Base-by-base conservation (phyloP, 53 echinoderm and acorn worm species). In the Paelopatides confundens region DNA sequence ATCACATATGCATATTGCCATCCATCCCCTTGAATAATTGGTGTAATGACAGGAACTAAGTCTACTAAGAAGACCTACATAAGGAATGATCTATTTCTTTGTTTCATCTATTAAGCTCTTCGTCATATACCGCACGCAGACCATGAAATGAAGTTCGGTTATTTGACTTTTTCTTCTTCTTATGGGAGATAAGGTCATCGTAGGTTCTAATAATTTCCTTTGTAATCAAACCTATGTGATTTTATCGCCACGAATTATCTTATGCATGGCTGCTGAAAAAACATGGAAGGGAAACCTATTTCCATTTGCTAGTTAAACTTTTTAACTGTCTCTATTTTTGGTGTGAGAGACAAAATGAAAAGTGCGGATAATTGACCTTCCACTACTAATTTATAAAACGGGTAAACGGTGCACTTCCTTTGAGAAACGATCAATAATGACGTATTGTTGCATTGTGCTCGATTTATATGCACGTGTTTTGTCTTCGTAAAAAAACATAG, bases 201-300 rank as follows among this genome's bases (percentile, higher is more conserved):
- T 58, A 58, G 58, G 58, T n/a, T 15, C 58, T 58, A 58, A 58
- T 58, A 58, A 58, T 58, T 58, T 58, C 58, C 58, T 58, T 58
- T n/a, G 6, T 23, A 58, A 58, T 58, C n/a, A 21, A 58, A 58
- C 58, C 58, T 58, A 6, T 23, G 58, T 21, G 58, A 58, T 58
- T 26, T 58, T 58, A 58, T 58, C 58, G 21, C 24, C n/a, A 58
- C 21, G 21, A 58, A 58, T 58, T 15, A 58, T 23, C 58, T 58
- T 58, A 58, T 23, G 58, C 58, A 58, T 58, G 58, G 58, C 24
- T 23, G 58, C n/a, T 58, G 58, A 58, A 21, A 58, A 58, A 58
- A 58, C 58, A 58, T 58, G 21, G 26, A 6, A 58, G 18, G 58
- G 58, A 58, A 58, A 58, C 58, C 58, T 58, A 58, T 21, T 58